These are phyloP conservation scores for Drosophila suzukii DNA, from an alignment of 1,140 invertebrate species.

Conservation along the genomic window DNA sequence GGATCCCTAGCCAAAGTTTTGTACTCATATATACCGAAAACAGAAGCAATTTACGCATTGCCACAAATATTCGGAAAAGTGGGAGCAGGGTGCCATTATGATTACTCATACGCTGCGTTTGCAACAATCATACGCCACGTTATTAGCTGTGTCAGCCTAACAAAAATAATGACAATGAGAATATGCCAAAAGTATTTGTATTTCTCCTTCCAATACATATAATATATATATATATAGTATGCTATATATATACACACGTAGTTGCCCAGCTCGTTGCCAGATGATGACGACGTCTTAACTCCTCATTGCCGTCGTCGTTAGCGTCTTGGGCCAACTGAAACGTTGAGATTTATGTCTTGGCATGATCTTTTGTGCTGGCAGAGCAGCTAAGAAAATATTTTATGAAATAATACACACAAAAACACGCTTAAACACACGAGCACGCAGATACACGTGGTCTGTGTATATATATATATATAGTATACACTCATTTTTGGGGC, in stretches of 20 bases:
- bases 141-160: conserved; percentile 80
- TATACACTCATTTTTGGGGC: conserved; percentile 53
- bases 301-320: conserved; percentile 51
- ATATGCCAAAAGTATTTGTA: conserved; percentile 78
- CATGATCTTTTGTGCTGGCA: conserved; percentile 73
- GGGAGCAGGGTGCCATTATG: conserved; percentile 63
- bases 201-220: conserved; percentile 31
- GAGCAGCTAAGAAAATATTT: conserved; percentile 78
- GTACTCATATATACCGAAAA: conserved; percentile 7
- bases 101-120: conserved; percentile 81
- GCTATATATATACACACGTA: conserved; percentile 10
- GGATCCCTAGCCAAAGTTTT: conserved; percentile 45
- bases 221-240: background rate
- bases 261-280: conserved; percentile 42
- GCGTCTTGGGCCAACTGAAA: conserved; percentile 71
- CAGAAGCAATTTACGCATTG: conserved; percentile 73
- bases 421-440: conserved; percentile 25
- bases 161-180: conserved; percentile 80
- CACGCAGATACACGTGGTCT: conserved; percentile 17
- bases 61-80: conserved; percentile 54
- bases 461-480: conserved; percentile 1
- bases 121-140: conserved; percentile 78
- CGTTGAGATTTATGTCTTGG: conserved; percentile 81
- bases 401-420: conserved; percentile 74
- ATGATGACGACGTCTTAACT: conserved; percentile 67